These are phyloP conservation scores for Achroia grisella DNA, from an alignment of 1,140 invertebrate species.

Conservation along the genomic window DNA sequence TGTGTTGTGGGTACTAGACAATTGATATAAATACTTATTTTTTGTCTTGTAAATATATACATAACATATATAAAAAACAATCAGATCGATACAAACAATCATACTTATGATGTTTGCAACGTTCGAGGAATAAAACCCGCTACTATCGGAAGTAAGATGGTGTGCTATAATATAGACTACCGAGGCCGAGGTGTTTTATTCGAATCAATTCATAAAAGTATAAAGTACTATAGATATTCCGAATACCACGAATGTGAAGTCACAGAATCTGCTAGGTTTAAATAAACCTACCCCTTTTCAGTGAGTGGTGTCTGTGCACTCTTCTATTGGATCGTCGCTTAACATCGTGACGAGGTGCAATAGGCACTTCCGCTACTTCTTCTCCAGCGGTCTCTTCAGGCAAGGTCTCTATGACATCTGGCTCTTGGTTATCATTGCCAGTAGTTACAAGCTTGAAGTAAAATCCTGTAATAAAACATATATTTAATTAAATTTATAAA, in stretches of 20 bases:
- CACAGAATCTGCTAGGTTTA: not conserved
- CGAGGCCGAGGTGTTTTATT: no score
- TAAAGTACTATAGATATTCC: no score
- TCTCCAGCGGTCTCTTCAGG: constrained; percentile 39
- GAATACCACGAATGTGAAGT: not conserved
- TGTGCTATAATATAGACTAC: no score
- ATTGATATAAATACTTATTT: no score
- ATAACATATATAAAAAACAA: no score
- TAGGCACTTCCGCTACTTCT: constrained; percentile 16
- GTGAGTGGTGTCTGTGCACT: constrained; percentile 43
- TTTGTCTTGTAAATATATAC: no score
- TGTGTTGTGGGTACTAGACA: no score
- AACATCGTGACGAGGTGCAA: constrained; percentile 31
- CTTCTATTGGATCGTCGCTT: constrained; percentile 46
- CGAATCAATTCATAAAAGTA: no score
- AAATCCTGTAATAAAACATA: constrained; percentile 41
- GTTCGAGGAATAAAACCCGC: no score
- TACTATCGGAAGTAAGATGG: no score
- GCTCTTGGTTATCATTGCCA: constrained; percentile 47
- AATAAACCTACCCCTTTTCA: constrained; percentile 38
- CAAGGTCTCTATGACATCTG: constrained; percentile 46
- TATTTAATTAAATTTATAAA: constrained; percentile 74
- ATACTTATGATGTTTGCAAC: no score
- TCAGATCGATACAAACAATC: no score
- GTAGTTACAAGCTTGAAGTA: constrained; percentile 55